Evolutionary conservation across 2,888 invertebrate genomes (phyloP).

Genomic region (Uloborus plumipes): DNA sequence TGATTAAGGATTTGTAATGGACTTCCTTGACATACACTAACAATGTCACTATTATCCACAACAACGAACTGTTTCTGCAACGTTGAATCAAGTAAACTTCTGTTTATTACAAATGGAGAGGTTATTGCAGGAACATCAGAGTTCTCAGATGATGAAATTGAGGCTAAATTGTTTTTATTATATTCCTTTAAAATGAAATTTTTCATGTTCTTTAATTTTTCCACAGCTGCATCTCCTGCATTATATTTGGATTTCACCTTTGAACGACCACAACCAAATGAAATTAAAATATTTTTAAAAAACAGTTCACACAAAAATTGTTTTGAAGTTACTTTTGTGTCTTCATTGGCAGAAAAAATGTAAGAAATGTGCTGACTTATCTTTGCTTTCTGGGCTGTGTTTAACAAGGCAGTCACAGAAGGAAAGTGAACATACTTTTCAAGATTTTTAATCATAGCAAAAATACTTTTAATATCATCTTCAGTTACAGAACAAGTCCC

Average conservation of each 20-base stretch:
- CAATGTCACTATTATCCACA: conserved; percentile 6
- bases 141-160: background rate
- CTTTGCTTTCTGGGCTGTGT: no score
- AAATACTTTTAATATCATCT: background rate
- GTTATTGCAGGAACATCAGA: background rate
- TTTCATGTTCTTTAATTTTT: background rate
- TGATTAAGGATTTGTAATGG: background rate
- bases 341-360: no score
- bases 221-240: conserved; percentile 6
- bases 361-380: no score
- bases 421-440: no score
- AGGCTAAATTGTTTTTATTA: background rate
- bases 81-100: conserved; percentile 21
- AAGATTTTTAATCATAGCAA: background rate
- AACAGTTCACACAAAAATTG: background rate
- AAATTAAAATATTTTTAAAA: conserved; percentile 14
- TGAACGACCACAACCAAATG: background rate
- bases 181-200: no score
- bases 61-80: background rate
- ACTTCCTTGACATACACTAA: background rate
- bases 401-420: no score
- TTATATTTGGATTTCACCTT: conserved; percentile 10
- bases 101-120: conserved; percentile 18
- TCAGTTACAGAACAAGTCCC: background rate
- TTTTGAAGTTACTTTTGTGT: no score